Evolutionary conservation across 2,888 invertebrate genomes (phyloP).

Genomic region (Neria commutata): DNA sequence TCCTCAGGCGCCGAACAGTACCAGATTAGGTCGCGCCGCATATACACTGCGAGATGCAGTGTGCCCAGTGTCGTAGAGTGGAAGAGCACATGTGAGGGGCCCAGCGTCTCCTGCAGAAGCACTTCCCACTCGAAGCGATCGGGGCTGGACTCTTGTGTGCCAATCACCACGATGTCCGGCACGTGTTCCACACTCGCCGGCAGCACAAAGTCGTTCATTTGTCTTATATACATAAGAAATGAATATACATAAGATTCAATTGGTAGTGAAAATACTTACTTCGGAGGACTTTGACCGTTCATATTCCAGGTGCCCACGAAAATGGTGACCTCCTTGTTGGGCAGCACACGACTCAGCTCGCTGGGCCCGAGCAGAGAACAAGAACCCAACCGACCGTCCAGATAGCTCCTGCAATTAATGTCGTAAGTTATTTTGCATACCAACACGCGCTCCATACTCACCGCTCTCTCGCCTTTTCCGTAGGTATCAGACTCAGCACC

Average conservation of each 20-base stretch:
- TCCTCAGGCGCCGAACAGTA: constrained; percentile 93
- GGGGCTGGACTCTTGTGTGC: constrained; percentile 91
- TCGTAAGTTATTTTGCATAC: neutral
- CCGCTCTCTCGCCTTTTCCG: constrained; percentile 81
- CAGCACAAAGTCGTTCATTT: constrained; percentile 88
- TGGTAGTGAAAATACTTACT: constrained; percentile 69
- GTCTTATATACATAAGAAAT: constrained; percentile 63
- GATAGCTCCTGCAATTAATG: constrained; percentile 68
- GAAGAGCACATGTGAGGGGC: constrained; percentile 89
- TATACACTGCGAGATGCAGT: constrained; percentile 84
- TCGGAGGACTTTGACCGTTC: constrained; percentile 87
- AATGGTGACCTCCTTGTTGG: constrained; percentile 81
- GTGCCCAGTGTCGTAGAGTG: constrained; percentile 87
- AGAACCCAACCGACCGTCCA: constrained; percentile 80
- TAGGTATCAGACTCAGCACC: constrained; percentile 80
- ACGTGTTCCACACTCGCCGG: constrained; percentile 84
- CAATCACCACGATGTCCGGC: constrained; percentile 89
- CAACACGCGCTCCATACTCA: constrained; percentile 43
- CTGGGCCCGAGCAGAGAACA: constrained; percentile 81
- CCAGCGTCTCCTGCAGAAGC: constrained; percentile 88
- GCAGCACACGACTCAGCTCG: constrained; percentile 86
- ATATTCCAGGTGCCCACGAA: constrained; percentile 97
- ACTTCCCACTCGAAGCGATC: constrained; percentile 90
- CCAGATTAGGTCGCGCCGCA: constrained; percentile 93
- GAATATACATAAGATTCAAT: neutral